These are phyloP conservation scores for Chrysemys picta DNA, from an alignment of 2,113 vertebrate species.

Conservation along the genomic window DNA sequence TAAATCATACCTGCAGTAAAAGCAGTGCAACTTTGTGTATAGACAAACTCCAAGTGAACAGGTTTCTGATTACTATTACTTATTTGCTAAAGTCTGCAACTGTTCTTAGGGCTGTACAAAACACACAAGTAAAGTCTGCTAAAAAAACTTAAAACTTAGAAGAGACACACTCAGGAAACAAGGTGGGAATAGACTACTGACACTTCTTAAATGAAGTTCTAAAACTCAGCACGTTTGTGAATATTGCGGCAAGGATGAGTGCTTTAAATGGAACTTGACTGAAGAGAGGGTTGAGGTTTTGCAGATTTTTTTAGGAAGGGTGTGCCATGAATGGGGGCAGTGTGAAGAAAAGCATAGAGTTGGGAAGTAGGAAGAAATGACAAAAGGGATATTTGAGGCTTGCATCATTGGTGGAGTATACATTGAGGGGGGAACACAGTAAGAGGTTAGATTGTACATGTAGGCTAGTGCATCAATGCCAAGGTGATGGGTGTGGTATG, in stretches of 20 bases:
- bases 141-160: background rate
- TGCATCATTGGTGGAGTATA: constrained; percentile 29
- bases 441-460: constrained; percentile 50
- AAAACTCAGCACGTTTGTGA: constrained; percentile 28
- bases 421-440: constrained; percentile 15
- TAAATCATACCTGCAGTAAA: background rate
- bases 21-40: background rate
- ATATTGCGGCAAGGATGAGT: constrained; percentile 32
- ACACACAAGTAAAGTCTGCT: background rate
- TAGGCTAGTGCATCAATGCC: constrained; percentile 14
- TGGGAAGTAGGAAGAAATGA: constrained; percentile 38
- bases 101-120: background rate
- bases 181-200: background rate
- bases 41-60: background rate
- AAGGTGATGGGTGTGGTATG: background rate
- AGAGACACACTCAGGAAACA: constrained; percentile 28
- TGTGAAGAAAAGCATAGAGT: constrained; percentile 7
- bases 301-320: constrained; percentile 24
- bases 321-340: background rate
- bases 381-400: constrained; percentile 41
- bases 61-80: accelerated
- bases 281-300: constrained; percentile 50
- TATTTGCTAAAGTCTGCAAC: background rate
- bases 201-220: constrained; percentile 34
- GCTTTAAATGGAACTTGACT: constrained; percentile 55